phyloP scores from a whole-genome alignment of 2,888 invertebrate species.

The Troilus luridus region DNA sequence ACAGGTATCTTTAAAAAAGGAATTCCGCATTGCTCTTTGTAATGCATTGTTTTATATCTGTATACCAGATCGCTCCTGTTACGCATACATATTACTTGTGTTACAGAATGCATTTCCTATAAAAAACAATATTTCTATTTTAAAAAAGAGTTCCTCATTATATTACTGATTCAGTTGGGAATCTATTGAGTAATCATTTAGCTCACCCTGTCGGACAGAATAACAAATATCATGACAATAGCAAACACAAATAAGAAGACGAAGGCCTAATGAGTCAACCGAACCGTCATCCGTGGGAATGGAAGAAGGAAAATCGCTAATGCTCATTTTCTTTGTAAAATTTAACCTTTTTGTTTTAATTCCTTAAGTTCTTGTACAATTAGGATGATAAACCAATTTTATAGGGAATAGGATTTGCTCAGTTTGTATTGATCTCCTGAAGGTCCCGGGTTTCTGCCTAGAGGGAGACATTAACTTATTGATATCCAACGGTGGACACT shows the following conservation, averaged over 20 bases:
- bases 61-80: neutral
- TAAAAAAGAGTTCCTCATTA: neutral
- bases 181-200: slow-evolving; percentile 3
- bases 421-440: too few species aligned
- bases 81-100: neutral
- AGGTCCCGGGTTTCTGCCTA: too few species aligned
- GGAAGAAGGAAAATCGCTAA: neutral
- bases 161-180: slow-evolving; percentile 13
- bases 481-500: too few species aligned
- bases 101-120: neutral
- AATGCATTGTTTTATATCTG: neutral
- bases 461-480: too few species aligned
- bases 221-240: neutral
- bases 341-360: neutral
- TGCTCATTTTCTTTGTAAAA: neutral
- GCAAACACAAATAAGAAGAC: neutral
- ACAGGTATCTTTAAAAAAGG: neutral
- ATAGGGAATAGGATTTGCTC: too few species aligned
- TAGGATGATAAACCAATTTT: too few species aligned
- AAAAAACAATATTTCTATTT: neutral
- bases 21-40: neutral
- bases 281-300: neutral
- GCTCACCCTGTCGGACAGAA: neutral
- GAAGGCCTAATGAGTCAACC: neutral
- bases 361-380: too few species aligned